Conservation (phyloP, 2,888 invertebrate species). For the Polia nebulosa region DNA sequence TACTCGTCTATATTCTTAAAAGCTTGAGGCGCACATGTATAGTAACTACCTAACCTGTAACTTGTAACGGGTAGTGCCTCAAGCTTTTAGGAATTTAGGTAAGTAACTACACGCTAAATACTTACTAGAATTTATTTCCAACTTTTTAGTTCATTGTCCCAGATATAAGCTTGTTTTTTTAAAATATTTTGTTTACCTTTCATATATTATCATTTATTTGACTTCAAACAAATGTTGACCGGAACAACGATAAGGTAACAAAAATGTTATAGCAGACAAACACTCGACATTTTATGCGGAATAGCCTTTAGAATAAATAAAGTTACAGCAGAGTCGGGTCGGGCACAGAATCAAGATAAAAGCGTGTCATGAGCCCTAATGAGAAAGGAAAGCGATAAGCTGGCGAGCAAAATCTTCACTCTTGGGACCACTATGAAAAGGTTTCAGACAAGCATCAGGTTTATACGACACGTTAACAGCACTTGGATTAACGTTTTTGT, state of each 20-base stretch:
- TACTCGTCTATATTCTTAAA: no score
- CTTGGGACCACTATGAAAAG: conserved; percentile 73
- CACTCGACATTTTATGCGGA: conserved; percentile 29
- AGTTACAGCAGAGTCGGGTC: conserved; percentile 41
- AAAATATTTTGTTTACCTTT: conserved; percentile 2
- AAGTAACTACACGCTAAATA: no score
- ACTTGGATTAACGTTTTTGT: conserved; percentile 43
- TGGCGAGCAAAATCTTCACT: conserved; percentile 68
- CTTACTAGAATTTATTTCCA: no score
- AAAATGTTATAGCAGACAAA: conserved; percentile 37
- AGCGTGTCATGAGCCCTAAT: conserved; percentile 71
- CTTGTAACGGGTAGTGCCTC: no score
- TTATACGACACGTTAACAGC: conserved; percentile 58
- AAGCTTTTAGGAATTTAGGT: no score
- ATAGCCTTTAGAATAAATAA: conserved; percentile 47
- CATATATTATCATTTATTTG: conserved; percentile 7
- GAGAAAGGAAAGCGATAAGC: conserved; percentile 73
- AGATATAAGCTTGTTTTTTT: no score
- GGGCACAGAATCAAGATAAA: conserved; percentile 64
- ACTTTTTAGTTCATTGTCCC: no score
- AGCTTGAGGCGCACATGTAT: no score
- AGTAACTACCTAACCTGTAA: no score
- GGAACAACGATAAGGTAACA: conserved; percentile 13
- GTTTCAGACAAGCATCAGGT: conserved; percentile 67
- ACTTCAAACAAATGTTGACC: conserved; percentile 17